Percentiles rank a stretch among this genome's conserved stretches.
Evolutionary conservation across 2,113 vertebrate genomes (phyloP).

Genomic region (Orycteropus afer): DNA sequence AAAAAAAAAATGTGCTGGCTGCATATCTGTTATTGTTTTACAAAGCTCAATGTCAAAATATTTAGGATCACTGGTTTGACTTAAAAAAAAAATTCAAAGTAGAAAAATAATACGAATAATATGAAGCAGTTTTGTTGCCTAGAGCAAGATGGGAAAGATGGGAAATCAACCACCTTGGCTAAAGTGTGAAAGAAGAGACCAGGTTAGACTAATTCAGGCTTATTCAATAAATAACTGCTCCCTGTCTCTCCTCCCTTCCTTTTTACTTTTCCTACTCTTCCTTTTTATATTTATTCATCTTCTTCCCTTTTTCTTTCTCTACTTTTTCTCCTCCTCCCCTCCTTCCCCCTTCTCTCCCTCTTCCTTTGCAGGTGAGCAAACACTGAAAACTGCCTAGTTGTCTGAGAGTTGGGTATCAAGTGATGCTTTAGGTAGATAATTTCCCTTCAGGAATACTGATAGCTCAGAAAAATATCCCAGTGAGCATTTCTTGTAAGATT

Average conservation of each 20-base stretch:
- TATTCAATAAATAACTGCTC: background rate
- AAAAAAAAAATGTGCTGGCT: background rate
- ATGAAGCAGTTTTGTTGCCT: background rate
- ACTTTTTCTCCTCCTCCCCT: background rate
- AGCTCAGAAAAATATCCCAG: background rate
- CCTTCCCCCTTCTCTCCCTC: background rate
- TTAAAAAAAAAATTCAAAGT: constrained; percentile 23
- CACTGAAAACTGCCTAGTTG: background rate
- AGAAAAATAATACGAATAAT: background rate
- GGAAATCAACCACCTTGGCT: background rate
- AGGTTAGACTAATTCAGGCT: background rate
- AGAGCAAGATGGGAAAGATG: background rate
- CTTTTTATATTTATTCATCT: background rate
- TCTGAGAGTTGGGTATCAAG: too few species aligned
- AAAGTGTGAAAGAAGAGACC: background rate
- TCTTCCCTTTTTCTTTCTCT: background rate
- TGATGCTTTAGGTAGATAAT: background rate
- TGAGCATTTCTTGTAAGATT: background rate
- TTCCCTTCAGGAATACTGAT: background rate
- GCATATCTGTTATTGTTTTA: constrained; percentile 30
- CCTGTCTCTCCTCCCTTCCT: background rate
- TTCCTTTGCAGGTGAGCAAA: background rate
- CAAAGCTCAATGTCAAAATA: constrained; percentile 52
- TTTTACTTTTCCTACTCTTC: background rate
- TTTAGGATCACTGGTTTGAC: background rate